A percentile compares a stretch with the other conserved stretches of the same genome.
phyloP scores from a whole-genome alignment of 2,888 invertebrate species.

The Entomobrya proxima region DNA sequence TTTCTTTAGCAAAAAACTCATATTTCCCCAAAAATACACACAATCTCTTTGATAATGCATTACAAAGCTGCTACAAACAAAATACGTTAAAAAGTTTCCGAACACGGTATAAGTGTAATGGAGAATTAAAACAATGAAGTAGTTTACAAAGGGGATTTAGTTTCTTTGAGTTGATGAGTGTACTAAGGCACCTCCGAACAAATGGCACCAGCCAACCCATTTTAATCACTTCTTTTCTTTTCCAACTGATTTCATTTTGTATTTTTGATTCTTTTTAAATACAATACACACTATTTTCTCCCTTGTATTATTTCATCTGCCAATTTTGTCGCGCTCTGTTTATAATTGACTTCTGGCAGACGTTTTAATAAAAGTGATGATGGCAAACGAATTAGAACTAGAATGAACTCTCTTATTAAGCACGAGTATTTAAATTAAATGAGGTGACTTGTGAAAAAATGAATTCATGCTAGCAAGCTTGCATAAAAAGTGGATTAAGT shows the following conservation, averaged over 20 bases:
- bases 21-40: no score
- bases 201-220: neutral
- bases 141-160: no score
- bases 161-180: no score
- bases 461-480: neutral
- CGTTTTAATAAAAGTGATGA: conserved; percentile 13
- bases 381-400: neutral
- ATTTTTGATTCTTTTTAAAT: neutral
- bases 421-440: conserved; percentile 54
- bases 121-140: no score
- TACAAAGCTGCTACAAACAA: no score
- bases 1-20: no score
- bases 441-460: conserved; percentile 53
- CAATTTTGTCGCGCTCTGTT: neutral
- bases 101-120: no score
- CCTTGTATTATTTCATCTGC: neutral
- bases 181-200: neutral
- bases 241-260: conserved; percentile 6
- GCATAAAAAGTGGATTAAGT: neutral
- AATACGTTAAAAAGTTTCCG: no score
- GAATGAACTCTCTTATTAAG: neutral
- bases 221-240: conserved; percentile 30
- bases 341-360: conserved; percentile 35
- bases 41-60: no score
- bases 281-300: neutral